Percentiles rank a stretch among this genome's conserved stretches.
These are phyloP conservation scores for Cydia amplana DNA, from an alignment of 1,140 invertebrate species.

Conservation along the genomic window DNA sequence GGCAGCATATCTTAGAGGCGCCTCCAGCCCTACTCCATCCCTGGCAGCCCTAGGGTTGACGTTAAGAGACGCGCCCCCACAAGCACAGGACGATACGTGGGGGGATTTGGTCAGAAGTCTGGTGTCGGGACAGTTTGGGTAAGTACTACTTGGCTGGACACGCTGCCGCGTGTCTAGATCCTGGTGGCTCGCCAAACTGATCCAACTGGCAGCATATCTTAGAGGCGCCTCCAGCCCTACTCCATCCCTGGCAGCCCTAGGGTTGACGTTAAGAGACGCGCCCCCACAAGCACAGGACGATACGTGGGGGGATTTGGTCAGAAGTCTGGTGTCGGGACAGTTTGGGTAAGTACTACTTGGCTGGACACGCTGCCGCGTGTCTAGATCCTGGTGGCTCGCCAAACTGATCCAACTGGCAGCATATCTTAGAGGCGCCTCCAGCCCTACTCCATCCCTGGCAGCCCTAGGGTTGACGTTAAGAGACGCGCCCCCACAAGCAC, in stretches of 20 bases:
- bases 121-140: slow-evolving; percentile 53
- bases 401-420: slow-evolving; percentile 48
- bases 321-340: slow-evolving; percentile 46
- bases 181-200: slow-evolving; percentile 39
- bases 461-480: slow-evolving; percentile 52
- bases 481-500: slow-evolving; percentile 49
- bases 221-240: slow-evolving; percentile 39
- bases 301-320: slow-evolving; percentile 52
- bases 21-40: slow-evolving; percentile 37
- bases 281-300: slow-evolving; percentile 47
- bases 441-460: slow-evolving; percentile 44
- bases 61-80: slow-evolving; percentile 52
- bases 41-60: slow-evolving; percentile 53
- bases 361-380: no score
- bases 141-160: no score
- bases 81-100: slow-evolving; percentile 50
- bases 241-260: slow-evolving; percentile 46
- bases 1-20: slow-evolving; percentile 49
- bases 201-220: slow-evolving; percentile 51
- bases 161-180: no score
- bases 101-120: slow-evolving; percentile 46
- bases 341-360: slow-evolving; percentile 54
- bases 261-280: slow-evolving; percentile 53
- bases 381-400: slow-evolving; percentile 33
- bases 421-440: slow-evolving; percentile 43